Percentiles rank a stretch among this genome's conserved stretches.
Evolutionary conservation across 35 echinoderm and acorn worm genomes (phyloP).

Genomic region (Heliocidaris tuberculata): DNA sequence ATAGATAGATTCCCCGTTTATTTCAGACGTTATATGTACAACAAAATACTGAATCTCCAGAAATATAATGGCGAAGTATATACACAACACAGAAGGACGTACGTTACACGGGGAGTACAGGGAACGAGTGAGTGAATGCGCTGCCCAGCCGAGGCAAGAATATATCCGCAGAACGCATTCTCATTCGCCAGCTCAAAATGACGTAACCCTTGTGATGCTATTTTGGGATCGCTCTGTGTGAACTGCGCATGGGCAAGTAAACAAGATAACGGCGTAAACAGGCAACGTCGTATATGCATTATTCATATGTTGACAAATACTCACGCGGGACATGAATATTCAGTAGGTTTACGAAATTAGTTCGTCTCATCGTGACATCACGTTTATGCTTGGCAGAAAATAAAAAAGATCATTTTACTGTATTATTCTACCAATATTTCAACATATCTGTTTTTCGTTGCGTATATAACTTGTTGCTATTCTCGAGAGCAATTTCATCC

Average conservation of each 20-base stretch:
- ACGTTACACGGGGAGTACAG: background rate
- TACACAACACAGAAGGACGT: background rate
- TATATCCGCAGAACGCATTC: constrained; percentile 16
- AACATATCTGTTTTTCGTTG: background rate
- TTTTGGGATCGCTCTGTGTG: background rate
- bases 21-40: constrained; percentile 36
- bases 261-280: background rate
- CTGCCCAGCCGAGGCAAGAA: background rate
- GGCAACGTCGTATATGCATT: background rate
- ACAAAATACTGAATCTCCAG: background rate
- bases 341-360: background rate
- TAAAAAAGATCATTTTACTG: background rate
- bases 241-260: constrained; percentile 12
- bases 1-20: background rate
- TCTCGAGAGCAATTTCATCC: background rate
- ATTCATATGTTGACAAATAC: background rate
- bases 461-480: background rate
- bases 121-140: background rate
- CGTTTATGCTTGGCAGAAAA: background rate
- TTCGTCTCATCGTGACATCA: background rate
- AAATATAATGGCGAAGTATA: background rate
- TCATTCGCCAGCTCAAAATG: constrained; percentile 9
- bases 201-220: background rate
- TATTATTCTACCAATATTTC: background rate
- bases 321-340: background rate